Evolutionary conservation across 1,140 invertebrate species (phyloP), one percentile per base, ranked within the genome.

Genomic region (Gonatopus flavifemur): DNA sequence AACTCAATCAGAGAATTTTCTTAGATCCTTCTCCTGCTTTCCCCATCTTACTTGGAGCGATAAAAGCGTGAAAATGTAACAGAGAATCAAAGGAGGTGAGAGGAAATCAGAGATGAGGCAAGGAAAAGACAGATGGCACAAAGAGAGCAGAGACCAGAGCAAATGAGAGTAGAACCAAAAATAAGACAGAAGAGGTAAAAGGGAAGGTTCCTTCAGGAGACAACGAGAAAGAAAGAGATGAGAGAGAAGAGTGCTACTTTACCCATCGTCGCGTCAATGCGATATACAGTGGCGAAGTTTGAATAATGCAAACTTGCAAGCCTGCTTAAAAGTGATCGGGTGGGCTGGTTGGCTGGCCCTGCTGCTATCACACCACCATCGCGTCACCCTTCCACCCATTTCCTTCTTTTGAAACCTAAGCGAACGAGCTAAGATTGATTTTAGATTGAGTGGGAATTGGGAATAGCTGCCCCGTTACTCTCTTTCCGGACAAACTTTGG

Each of bases 351-450:
- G n/a, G n/a, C n/a, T n/a, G n/a, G n/a, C 57, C 19, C 28, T 36
- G 35, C 36, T 31, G 28, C 39, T 39, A 38, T 49, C 37, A n/a
- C 52, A 44, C 49, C 52, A 33, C 37, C 30, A 13, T 16, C 31
- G 39, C 13, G 39, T n/a, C 30, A 39, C 44, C 40, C 41, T 45
- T 32, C 57, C 49, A 33, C 41, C 44, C 43, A 53, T 55, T 60
- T 56, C 55, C 58, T 55, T 24, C 58, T 35, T 46, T 55, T 52
- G 22, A 52, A 50, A 55, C 62, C 57, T 64, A 62, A 62, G 58
- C 64, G 66, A 65, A 70, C 62, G 68, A 74, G 72, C 69, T 69
- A 74, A 74, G 71, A 76, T 76, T 74, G 72, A 74, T 76, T 76
- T 73, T 74, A 74, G 70, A 76, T 74, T 74, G 70, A 60, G 52